phyloP scores from a whole-genome alignment of 2,888 invertebrate species.

The Hipparchia sbordonii region DNA sequence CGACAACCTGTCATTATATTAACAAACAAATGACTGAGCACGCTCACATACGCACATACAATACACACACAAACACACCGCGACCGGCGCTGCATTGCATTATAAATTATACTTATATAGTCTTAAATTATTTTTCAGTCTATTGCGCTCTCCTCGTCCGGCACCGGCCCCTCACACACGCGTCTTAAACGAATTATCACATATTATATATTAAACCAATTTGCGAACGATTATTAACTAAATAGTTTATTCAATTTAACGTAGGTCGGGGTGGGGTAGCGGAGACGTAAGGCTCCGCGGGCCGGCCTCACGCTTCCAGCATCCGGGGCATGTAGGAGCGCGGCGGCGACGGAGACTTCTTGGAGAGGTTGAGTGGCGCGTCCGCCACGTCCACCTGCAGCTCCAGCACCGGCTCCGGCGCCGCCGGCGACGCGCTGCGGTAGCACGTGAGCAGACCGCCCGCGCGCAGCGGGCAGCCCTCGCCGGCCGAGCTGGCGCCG shows the following conservation, averaged over 20 bases:
- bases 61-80: slow-evolving; percentile 85
- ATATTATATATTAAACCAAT: slow-evolving; percentile 87
- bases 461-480: slow-evolving; percentile 68
- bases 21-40: slow-evolving; percentile 84
- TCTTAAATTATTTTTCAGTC: slow-evolving; percentile 84
- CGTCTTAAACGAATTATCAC: slow-evolving; percentile 85
- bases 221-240: slow-evolving; percentile 81
- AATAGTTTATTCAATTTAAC: slow-evolving; percentile 76
- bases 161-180: slow-evolving; percentile 81
- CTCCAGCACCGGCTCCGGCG: slow-evolving; percentile 70
- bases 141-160: slow-evolving; percentile 82
- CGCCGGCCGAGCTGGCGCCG: slow-evolving; percentile 69
- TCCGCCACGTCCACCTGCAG: slow-evolving; percentile 91
- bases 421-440: slow-evolving; percentile 73
- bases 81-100: slow-evolving; percentile 85
- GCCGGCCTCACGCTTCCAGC: slow-evolving; percentile 85
- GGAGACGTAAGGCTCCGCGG: slow-evolving; percentile 78
- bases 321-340: slow-evolving; percentile 85
- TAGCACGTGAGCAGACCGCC: slow-evolving; percentile 64
- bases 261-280: slow-evolving; percentile 81
- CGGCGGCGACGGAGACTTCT: slow-evolving; percentile 87
- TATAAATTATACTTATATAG: slow-evolving; percentile 85
- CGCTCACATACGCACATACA: slow-evolving; percentile 85
- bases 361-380: slow-evolving; percentile 94
- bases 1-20: slow-evolving; percentile 91